A percentile compares a stretch with the other conserved stretches of the same genome.
Evolutionary conservation across 92 coral and sea anemone species (phyloP).

Genomic region (Siderastrea radians): DNA sequence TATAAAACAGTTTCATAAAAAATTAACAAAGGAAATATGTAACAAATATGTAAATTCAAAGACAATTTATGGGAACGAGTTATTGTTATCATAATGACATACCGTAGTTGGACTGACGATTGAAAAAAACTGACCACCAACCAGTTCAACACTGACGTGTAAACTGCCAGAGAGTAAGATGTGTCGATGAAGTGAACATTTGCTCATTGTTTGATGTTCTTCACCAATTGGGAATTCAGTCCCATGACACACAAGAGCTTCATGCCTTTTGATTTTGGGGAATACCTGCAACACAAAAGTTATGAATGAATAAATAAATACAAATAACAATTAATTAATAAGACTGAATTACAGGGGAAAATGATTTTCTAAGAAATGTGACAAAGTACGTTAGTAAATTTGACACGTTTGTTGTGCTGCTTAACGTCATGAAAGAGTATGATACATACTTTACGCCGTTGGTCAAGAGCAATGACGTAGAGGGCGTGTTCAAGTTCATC

Average conservation of each 20-base stretch:
- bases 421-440: too few relatives aligned
- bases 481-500: slow-evolving; percentile 5
- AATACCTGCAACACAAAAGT: slow-evolving; percentile 16
- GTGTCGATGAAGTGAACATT: background rate
- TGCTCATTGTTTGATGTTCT: background rate
- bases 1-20: too few relatives aligned
- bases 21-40: too few relatives aligned
- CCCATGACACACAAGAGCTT: slow-evolving; percentile 29
- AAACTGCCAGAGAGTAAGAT: background rate
- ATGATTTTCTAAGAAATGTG: background rate
- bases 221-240: slow-evolving; percentile 26
- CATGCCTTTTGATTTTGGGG: slow-evolving; percentile 31
- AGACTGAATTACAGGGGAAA: too few relatives aligned
- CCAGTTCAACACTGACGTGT: background rate
- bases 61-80: too few relatives aligned
- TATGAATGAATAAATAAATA: background rate
- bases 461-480: background rate
- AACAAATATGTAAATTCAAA: too few relatives aligned
- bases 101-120: background rate
- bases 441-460: slow-evolving; percentile 1
- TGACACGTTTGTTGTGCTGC: too few relatives aligned
- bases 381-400: background rate
- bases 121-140: background rate
- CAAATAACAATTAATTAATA: background rate
- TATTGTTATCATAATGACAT: background rate